phyloP scores from a whole-genome alignment of 2,888 invertebrate genomes.

The Drosophila borealis region DNA sequence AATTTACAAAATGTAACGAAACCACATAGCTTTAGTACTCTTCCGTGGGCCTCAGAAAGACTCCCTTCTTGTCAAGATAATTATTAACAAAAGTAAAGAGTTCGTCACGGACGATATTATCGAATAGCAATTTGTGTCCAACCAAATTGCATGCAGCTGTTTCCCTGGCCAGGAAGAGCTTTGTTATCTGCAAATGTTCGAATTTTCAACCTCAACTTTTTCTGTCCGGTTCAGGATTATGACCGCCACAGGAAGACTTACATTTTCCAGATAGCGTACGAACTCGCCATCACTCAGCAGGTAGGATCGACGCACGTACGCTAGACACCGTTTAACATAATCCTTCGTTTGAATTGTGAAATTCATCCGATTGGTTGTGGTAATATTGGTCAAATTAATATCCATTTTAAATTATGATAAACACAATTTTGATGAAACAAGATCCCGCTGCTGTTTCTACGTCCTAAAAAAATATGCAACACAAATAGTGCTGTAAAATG shows the following conservation, averaged over 20 bases:
- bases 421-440: neutral
- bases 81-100: neutral
- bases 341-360: neutral
- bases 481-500: neutral
- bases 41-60: neutral
- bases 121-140: neutral
- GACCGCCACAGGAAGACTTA: neutral
- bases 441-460: neutral
- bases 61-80: neutral
- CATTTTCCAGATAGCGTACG: neutral
- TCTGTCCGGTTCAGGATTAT: no score
- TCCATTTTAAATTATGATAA: neutral
- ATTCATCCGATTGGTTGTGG: neutral
- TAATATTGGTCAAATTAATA: neutral
- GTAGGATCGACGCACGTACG: neutral
- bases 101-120: neutral
- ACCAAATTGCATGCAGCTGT: neutral
- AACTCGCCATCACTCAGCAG: neutral
- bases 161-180: neutral
- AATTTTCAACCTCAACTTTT: neutral
- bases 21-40: no score
- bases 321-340: neutral
- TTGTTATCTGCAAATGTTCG: neutral
- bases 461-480: neutral
- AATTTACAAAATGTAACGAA: no score